Evolutionary conservation across 2,113 vertebrate genomes (phyloP).

Genomic region (Suncus etruscus): DNA sequence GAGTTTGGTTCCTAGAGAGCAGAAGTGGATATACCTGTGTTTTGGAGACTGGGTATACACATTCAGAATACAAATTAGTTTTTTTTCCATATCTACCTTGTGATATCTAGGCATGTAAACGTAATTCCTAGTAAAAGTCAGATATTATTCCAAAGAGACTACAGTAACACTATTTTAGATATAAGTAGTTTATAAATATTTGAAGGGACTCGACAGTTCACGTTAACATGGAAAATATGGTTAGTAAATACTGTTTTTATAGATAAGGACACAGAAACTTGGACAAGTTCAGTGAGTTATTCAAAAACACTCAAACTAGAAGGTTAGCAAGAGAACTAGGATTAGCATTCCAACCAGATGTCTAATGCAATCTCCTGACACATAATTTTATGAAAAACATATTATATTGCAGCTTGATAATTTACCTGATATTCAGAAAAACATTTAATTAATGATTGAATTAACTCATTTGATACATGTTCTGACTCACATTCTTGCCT

Average conservation of each 20-base stretch:
- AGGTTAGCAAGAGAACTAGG: not conserved
- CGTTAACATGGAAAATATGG: not conserved
- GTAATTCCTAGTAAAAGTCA: not conserved
- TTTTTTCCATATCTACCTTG: not conserved
- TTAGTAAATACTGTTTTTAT: not conserved
- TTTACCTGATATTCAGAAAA: slow-evolving; percentile 32
- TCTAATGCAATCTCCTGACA: not conserved
- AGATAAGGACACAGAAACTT: slow-evolving; percentile 30
- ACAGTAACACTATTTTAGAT: not conserved
- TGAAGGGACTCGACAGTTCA: not conserved
- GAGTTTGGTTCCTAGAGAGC: slow-evolving; percentile 35
- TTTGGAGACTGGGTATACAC: slow-evolving; percentile 1
- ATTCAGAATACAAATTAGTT: slow-evolving; percentile 32
- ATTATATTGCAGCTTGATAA: not conserved
- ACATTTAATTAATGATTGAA: not conserved
- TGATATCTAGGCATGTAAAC: slow-evolving; percentile 27
- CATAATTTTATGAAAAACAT: not conserved
- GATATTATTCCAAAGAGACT: not conserved
- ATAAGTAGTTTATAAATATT: not conserved
- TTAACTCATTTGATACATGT: not conserved
- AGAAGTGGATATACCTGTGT: slow-evolving; percentile 1
- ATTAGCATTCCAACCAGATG: slow-evolving; percentile 24
- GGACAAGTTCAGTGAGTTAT: not conserved
- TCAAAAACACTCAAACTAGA: not conserved
- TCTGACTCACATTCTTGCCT: not conserved